phyloP scores from a whole-genome alignment of 2,888 invertebrate genomes.

The Drosophila vallismaia region DNA sequence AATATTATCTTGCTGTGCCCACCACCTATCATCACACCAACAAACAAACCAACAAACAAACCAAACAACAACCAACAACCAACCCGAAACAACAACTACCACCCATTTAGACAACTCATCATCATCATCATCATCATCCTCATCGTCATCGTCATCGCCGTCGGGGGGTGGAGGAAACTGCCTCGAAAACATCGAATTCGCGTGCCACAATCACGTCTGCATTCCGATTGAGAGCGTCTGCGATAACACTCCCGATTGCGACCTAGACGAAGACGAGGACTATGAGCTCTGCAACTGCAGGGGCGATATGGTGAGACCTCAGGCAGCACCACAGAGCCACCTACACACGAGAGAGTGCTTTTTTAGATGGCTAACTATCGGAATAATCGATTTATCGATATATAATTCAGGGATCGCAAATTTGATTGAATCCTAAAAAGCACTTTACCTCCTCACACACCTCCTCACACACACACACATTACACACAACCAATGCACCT shows the following conservation, averaged over 20 bases:
- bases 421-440: background rate
- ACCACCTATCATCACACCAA: constrained; percentile 42
- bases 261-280: constrained; percentile 89
- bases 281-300: constrained; percentile 82
- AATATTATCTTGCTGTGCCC: constrained; percentile 60
- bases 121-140: constrained; percentile 42
- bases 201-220: constrained; percentile 87
- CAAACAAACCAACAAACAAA: constrained; percentile 26
- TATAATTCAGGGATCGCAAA: no score
- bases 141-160: constrained; percentile 41
- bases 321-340: background rate
- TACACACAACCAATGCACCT: constrained; percentile 1
- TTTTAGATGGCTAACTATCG: background rate
- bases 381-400: background rate
- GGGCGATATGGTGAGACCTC: constrained; percentile 80
- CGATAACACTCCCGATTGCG: constrained; percentile 92
- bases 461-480: constrained; percentile 28
- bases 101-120: constrained; percentile 56
- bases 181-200: constrained; percentile 85
- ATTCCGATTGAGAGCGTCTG: constrained; percentile 91
- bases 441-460: background rate
- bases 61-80: constrained; percentile 48
- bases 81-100: no score
- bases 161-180: constrained; percentile 53
- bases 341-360: background rate